Evolutionary conservation across 1,140 invertebrate species (phyloP).

Genomic region (Oedothorax gibbosus): DNA sequence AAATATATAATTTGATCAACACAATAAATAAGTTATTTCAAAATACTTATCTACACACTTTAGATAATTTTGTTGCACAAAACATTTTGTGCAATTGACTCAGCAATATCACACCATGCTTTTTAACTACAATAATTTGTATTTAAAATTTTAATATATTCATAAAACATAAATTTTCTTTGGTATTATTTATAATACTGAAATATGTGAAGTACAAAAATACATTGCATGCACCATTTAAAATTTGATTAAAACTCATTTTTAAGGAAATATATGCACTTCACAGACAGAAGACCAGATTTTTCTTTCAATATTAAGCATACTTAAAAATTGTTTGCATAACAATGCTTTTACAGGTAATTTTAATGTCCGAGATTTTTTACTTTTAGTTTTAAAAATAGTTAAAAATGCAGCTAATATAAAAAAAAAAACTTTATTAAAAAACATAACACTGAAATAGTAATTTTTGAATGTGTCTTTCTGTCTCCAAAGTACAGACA

Average conservation of each 20-base stretch:
- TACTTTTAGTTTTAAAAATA: too few species aligned
- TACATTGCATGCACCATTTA: not conserved
- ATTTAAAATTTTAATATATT: constrained; percentile 1
- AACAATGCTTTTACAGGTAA: too few species aligned
- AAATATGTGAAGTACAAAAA: not conserved
- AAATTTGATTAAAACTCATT: not conserved
- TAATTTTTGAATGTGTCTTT: too few species aligned
- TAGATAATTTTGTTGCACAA: constrained; percentile 14
- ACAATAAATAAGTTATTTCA: constrained; percentile 16
- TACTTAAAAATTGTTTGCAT: too few species aligned
- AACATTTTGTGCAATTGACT: not conserved
- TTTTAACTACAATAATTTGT: constrained; percentile 15
- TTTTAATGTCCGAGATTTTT: too few species aligned
- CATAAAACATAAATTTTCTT: constrained; percentile 9
- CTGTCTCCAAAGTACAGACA: not conserved
- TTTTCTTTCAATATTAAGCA: too few species aligned
- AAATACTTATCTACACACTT: constrained; percentile 35
- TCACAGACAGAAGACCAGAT: too few species aligned
- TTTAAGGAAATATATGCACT: not conserved
- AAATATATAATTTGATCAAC: constrained; percentile 37
- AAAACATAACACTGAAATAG: too few species aligned
- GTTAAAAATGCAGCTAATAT: too few species aligned
- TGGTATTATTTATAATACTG: constrained; percentile 5
- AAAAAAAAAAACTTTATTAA: too few species aligned
- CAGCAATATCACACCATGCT: constrained; percentile 27